Conservation (phyloP, 2,797 vertebrate genomes). For the Synaphobranchus kaupii region DNA sequence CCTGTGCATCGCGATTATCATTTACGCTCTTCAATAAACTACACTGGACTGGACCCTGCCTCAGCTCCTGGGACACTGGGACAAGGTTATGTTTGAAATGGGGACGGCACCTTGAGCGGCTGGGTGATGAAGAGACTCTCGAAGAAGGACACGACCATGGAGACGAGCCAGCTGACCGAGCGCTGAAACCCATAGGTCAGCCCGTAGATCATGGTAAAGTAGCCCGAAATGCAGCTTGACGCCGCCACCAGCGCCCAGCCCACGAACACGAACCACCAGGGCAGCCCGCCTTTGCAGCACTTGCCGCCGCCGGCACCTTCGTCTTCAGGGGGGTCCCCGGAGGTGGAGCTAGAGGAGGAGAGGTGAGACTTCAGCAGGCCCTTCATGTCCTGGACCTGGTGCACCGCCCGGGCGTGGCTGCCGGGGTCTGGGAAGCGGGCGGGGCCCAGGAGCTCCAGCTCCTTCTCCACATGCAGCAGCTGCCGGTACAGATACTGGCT, state of each 20-base stretch:
- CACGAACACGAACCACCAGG: slow-evolving; percentile 91
- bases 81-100: background rate
- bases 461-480: slow-evolving; percentile 82
- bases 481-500: slow-evolving; percentile 82
- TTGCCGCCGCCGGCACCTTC: slow-evolving; percentile 61
- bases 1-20: background rate
- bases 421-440: slow-evolving; percentile 73
- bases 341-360: slow-evolving; percentile 50
- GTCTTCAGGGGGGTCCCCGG: slow-evolving; percentile 56
- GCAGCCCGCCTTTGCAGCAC: slow-evolving; percentile 73
- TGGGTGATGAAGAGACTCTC: slow-evolving; percentile 94
- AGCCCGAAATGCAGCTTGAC: slow-evolving; percentile 84
- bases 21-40: background rate
- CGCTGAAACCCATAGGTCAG: slow-evolving; percentile 89
- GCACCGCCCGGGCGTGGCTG: slow-evolving; percentile 77
- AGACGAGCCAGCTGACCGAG: slow-evolving; percentile 93
- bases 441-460: slow-evolving; percentile 77
- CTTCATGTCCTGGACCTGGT: slow-evolving; percentile 84
- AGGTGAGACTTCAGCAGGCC: slow-evolving; percentile 69
- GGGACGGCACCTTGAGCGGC: slow-evolving; percentile 82
- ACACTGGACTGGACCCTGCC: background rate
- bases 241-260: slow-evolving; percentile 85
- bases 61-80: background rate
- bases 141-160: slow-evolving; percentile 89
- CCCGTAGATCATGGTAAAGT: slow-evolving; percentile 93